These are phyloP conservation scores for Actinia tenebrosa DNA, from an alignment of 64 coral and sea anemone genomes.

Conservation along the genomic window DNA sequence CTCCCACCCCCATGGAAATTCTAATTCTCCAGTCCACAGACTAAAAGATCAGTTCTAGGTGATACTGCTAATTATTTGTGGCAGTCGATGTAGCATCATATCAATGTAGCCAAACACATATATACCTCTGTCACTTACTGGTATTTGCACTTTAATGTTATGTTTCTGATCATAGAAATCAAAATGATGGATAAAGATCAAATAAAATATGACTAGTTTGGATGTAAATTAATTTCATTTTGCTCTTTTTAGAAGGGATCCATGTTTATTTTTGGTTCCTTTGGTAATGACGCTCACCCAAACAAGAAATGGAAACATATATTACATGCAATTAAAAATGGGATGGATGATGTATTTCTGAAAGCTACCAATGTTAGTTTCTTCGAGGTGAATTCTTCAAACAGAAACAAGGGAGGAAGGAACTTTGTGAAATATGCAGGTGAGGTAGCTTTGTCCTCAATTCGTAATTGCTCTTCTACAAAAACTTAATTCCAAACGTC, in stretches of 20 bases:
- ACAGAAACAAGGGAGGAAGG: neutral
- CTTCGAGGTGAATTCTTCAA: neutral
- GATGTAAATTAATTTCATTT: neutral
- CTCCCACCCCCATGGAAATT: too few relatives aligned
- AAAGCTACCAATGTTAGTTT: neutral
- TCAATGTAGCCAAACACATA: too few relatives aligned
- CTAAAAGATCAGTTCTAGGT: too few relatives aligned
- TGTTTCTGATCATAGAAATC: too few relatives aligned
- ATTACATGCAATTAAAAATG: neutral
- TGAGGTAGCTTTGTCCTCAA: neutral
- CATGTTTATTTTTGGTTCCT: slow-evolving; percentile 31
- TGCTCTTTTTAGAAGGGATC: neutral
- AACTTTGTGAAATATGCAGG: neutral
- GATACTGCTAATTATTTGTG: too few relatives aligned
- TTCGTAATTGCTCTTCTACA: neutral
- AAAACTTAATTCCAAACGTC: neutral
- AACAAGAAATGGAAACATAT: neutral
- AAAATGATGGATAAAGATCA: too few relatives aligned
- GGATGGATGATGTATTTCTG: neutral
- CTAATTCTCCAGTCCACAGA: too few relatives aligned
- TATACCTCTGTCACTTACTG: too few relatives aligned
- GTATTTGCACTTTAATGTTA: too few relatives aligned
- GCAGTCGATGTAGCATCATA: too few relatives aligned
- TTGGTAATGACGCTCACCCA: neutral
- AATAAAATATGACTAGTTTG: too few relatives aligned